A percentile compares a stretch with the other conserved stretches of the same genome.
phyloP scores from a whole-genome alignment of 2,888 invertebrate genomes.

The Cryptops parisi region DNA sequence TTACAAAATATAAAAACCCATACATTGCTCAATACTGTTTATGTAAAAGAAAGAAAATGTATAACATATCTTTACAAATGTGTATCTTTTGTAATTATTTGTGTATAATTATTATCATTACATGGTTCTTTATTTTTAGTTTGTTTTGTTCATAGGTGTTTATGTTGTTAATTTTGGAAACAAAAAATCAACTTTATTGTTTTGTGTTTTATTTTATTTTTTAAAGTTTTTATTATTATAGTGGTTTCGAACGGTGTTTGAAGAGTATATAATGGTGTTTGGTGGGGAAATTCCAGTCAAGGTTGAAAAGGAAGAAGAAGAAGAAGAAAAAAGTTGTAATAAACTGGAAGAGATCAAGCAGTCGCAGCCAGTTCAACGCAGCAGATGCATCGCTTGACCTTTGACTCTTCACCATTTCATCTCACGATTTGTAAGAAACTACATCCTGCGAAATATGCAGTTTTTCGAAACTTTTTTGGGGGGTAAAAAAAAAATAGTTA shows the following conservation, averaged over 20 bases:
- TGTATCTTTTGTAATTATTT: too few relatives aligned
- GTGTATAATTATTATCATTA: too few relatives aligned
- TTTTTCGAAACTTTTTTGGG: too few relatives aligned
- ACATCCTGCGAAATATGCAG: too few relatives aligned
- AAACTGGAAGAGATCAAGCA: conserved; percentile 1
- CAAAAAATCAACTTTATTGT: background rate
- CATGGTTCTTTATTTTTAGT: too few relatives aligned
- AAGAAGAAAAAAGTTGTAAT: conserved; percentile 1
- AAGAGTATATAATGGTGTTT: background rate
- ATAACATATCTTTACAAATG: too few relatives aligned
- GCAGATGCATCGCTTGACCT: conserved; percentile 14
- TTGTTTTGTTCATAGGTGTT: background rate
- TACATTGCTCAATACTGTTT: too few relatives aligned
- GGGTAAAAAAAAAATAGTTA: too few relatives aligned
- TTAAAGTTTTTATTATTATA: background rate
- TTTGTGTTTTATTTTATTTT: background rate
- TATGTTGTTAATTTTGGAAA: background rate
- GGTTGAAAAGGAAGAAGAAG: conserved; percentile 2
- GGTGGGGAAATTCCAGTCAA: conserved; percentile 6
- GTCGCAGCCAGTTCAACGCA: conserved; percentile 8
- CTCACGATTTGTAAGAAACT: too few relatives aligned
- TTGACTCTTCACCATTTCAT: conserved; percentile 10
- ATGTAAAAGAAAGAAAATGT: too few relatives aligned
- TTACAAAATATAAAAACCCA: too few relatives aligned
- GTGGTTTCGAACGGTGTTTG: background rate